These are phyloP conservation scores for Cactoblastis cactorum DNA, from an alignment of 2,888 invertebrate genomes.

Conservation along the genomic window DNA sequence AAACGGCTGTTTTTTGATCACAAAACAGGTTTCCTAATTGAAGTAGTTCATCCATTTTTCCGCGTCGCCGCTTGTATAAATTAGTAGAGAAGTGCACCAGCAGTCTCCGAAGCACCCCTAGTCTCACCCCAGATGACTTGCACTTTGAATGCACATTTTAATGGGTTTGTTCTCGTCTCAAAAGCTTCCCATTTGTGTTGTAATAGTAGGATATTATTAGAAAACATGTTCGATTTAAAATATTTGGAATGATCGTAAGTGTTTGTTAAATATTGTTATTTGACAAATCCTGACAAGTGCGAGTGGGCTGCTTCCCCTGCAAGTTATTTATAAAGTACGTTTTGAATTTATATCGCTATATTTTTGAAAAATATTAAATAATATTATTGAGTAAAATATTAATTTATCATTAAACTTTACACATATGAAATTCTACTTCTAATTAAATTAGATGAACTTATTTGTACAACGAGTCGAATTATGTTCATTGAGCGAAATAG, in stretches of 20 bases:
- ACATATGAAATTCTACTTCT: too few relatives aligned
- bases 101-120: slow-evolving; percentile 24
- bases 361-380: too few relatives aligned
- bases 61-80: slow-evolving; percentile 63
- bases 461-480: not conserved
- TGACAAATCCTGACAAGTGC: too few relatives aligned
- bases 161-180: slow-evolving; percentile 53
- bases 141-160: slow-evolving; percentile 70
- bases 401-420: too few relatives aligned
- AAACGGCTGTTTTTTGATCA: slow-evolving; percentile 8
- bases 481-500: not conserved
- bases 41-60: slow-evolving; percentile 59
- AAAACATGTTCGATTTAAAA: slow-evolving; percentile 13
- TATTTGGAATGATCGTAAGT: too few relatives aligned
- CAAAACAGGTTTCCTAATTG: slow-evolving; percentile 42
- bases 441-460: not conserved
- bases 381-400: too few relatives aligned
- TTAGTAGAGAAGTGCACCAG: slow-evolving; percentile 39
- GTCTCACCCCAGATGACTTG: slow-evolving; percentile 66
- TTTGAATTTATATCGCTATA: too few relatives aligned
- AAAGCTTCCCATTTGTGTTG: slow-evolving; percentile 33
- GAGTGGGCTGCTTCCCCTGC: too few relatives aligned
- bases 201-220: slow-evolving; percentile 46
- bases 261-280: too few relatives aligned
- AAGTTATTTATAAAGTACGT: too few relatives aligned